Conservation (phyloP, 2,888 invertebrate species). For the Leptinotarsa peninsularis region DNA sequence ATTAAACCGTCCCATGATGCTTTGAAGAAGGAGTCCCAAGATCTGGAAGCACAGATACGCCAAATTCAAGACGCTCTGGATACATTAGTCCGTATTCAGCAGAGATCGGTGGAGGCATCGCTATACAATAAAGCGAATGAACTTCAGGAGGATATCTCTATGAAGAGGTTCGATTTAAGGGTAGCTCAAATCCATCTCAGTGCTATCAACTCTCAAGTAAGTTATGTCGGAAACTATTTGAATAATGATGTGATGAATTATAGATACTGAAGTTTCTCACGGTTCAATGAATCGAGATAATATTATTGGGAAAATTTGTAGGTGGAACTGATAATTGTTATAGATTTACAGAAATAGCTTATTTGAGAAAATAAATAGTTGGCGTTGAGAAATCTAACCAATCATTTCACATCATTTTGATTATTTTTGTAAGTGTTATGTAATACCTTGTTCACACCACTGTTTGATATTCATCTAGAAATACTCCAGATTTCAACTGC, state of each 20-base stretch:
- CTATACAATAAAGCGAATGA: slow-evolving; percentile 95
- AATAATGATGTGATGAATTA: not conserved
- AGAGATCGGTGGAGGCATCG: slow-evolving; percentile 81
- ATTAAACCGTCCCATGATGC: slow-evolving; percentile 81
- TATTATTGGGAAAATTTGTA: too few relatives aligned
- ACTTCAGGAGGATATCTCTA: slow-evolving; percentile 93
- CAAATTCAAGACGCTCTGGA: slow-evolving; percentile 90
- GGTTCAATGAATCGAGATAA: too few relatives aligned
- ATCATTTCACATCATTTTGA: too few relatives aligned
- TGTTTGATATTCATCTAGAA: too few relatives aligned
- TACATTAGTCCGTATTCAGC: slow-evolving; percentile 83
- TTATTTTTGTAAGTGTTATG: too few relatives aligned
- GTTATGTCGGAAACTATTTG: slow-evolving; percentile 2
- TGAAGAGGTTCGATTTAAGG: slow-evolving; percentile 93
- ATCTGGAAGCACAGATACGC: slow-evolving; percentile 87
- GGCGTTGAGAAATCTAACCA: too few relatives aligned
- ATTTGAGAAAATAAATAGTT: too few relatives aligned
- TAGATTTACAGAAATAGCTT: too few relatives aligned
- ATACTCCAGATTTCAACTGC: too few relatives aligned
- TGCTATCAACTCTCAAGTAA: slow-evolving; percentile 90
- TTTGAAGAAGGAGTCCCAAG: slow-evolving; percentile 84
- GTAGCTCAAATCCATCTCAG: slow-evolving; percentile 92
- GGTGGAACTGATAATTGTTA: too few relatives aligned
- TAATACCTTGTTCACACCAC: too few relatives aligned
- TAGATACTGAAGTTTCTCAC: too few relatives aligned